Evolutionary conservation across 2,888 invertebrate species (phyloP).

Genomic region (Thereva unica): DNA sequence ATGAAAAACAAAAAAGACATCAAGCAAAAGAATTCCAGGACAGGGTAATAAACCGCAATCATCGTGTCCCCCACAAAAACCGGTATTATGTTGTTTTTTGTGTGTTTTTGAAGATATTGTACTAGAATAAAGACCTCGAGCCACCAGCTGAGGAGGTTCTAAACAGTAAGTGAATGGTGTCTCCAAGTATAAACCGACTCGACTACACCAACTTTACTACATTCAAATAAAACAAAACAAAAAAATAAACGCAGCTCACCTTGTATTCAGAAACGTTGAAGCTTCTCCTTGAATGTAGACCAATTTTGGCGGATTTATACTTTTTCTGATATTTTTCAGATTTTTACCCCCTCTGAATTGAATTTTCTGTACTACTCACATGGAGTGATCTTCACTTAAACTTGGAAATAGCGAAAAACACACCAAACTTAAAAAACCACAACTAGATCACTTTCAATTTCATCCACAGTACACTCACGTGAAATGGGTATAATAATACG

Average conservation of each 20-base stretch:
- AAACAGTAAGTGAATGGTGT: too few relatives aligned
- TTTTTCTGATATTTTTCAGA: not conserved
- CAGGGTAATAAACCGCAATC: too few relatives aligned
- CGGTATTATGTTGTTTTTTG: too few relatives aligned
- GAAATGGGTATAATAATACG: not conserved
- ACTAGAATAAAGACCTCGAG: too few relatives aligned
- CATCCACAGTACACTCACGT: not conserved
- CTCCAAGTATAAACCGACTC: too few relatives aligned
- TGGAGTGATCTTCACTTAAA: too few relatives aligned
- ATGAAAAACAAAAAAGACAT: too few relatives aligned
- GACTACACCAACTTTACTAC: not conserved
- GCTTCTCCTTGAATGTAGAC: constrained; percentile 57
- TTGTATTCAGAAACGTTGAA: constrained; percentile 54
- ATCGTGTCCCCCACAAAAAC: too few relatives aligned
- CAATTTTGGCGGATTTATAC: constrained; percentile 56
- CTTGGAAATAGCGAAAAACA: not conserved
- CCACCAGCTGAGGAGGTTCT: too few relatives aligned
- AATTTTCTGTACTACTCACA: too few relatives aligned
- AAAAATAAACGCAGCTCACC: constrained; percentile 46
- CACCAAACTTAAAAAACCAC: not conserved
- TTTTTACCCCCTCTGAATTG: not conserved
- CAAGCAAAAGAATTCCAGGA: too few relatives aligned
- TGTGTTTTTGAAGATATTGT: too few relatives aligned
- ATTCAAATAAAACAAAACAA: not conserved
- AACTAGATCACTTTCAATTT: constrained; percentile 22